Conservation (phyloP, 2,888 invertebrate species). For the Cheilosia soror region DNA sequence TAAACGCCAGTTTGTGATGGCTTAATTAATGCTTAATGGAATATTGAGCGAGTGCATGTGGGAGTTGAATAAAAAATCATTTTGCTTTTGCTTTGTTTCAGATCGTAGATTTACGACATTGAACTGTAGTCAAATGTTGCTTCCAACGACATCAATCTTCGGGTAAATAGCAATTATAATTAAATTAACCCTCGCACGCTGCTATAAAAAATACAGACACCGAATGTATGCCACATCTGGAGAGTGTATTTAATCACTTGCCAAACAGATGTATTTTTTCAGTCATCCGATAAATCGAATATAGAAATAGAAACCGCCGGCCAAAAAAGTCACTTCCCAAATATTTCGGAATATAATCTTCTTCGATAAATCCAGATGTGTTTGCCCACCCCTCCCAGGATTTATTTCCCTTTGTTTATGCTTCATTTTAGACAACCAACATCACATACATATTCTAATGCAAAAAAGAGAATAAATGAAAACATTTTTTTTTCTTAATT, state of each 20-base stretch:
- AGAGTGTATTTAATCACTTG: slow-evolving; percentile 37
- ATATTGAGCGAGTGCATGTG: slow-evolving; percentile 58
- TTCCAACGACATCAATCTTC: slow-evolving; percentile 44
- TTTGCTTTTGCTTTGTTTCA: slow-evolving; percentile 25
- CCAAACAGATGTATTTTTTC: slow-evolving; percentile 53
- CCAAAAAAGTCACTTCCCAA: slow-evolving; percentile 29
- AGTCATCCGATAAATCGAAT: slow-evolving; percentile 65
- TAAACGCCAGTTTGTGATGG: slow-evolving; percentile 39
- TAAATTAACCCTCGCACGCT: slow-evolving; percentile 52
- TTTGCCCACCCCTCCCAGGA: slow-evolving; percentile 41
- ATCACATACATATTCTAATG: slow-evolving; percentile 50
- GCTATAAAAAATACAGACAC: too few relatives aligned
- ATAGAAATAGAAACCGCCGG: not conserved
- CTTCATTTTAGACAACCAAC: not conserved
- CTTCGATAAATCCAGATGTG: slow-evolving; percentile 56
- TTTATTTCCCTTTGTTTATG: slow-evolving; percentile 32
- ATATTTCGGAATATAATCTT: slow-evolving; percentile 25
- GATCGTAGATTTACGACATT: slow-evolving; percentile 72
- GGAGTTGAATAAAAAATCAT: slow-evolving; percentile 57
- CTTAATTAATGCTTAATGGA: slow-evolving; percentile 69
- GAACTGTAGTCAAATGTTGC: slow-evolving; percentile 52
- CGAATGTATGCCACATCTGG: slow-evolving; percentile 54
- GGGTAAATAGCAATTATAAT: slow-evolving; percentile 61
- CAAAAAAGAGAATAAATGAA: slow-evolving; percentile 50
- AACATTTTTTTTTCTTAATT: slow-evolving; percentile 41